These are phyloP conservation scores for Zaprionus lachaisei DNA, from an alignment of 1,140 invertebrate genomes.

Conservation along the genomic window DNA sequence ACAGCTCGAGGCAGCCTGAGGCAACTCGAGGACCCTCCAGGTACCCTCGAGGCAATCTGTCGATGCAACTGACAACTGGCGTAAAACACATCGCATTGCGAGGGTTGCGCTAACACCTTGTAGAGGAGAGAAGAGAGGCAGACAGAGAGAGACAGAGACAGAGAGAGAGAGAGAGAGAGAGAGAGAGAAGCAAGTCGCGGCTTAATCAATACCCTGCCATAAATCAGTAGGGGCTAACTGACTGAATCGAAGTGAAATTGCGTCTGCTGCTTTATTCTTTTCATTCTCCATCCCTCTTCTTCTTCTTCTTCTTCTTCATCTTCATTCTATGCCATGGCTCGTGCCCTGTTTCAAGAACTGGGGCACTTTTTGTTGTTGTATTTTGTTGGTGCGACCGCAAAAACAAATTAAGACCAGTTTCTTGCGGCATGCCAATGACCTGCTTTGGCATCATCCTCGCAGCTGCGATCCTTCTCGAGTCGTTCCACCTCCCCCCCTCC, in stretches of 20 bases:
- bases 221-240: constrained; percentile 53
- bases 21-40: background rate
- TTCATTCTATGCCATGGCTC: constrained; percentile 22
- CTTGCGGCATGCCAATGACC: constrained; percentile 44
- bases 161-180: background rate
- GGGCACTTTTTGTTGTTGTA: constrained; percentile 10
- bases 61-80: constrained; percentile 45
- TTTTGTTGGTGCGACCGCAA: constrained; percentile 31
- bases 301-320: background rate
- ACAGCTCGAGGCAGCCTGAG: background rate
- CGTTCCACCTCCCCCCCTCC: too few species aligned
- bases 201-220: constrained; percentile 58
- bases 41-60: constrained; percentile 44
- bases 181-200: constrained; percentile 7
- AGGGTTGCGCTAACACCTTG: constrained; percentile 53
- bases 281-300: background rate
- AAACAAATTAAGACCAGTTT: constrained; percentile 48
- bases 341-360: constrained; percentile 34
- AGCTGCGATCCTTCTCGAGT: constrained; percentile 23
- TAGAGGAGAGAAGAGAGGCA: background rate
- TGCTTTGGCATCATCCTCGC: constrained; percentile 18
- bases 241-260: constrained; percentile 22
- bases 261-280: constrained; percentile 5
- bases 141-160: background rate
- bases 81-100: constrained; percentile 44